Conservation (phyloP, 2,888 invertebrate genomes). For the Phorcus lineatus region DNA sequence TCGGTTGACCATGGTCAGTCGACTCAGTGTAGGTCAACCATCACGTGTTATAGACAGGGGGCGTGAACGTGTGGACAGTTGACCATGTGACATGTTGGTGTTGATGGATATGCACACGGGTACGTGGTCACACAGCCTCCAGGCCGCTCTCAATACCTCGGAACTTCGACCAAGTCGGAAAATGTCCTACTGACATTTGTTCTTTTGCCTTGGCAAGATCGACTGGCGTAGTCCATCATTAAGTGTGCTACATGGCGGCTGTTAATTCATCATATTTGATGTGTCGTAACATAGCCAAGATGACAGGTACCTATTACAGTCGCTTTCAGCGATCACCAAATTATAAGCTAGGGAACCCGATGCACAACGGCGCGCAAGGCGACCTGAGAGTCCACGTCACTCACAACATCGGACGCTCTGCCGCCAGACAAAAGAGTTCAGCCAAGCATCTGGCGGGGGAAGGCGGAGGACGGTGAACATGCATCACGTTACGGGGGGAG, state of each 20-base stretch:
- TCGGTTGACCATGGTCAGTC: no score
- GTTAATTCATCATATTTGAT: slow-evolving; percentile 26
- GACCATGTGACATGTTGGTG: neutral
- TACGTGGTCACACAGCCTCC: neutral
- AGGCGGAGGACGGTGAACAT: neutral
- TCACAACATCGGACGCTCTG: slow-evolving; percentile 8
- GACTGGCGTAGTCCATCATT: slow-evolving; percentile 11
- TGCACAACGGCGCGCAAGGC: slow-evolving; percentile 22
- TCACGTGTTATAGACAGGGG: neutral
- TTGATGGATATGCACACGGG: neutral
- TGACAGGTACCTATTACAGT: slow-evolving; percentile 25
- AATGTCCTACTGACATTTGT: neutral
- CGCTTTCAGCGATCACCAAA: neutral
- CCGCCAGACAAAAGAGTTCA: slow-evolving; percentile 21
- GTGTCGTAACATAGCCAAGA: slow-evolving; percentile 15
- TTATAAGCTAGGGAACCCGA: slow-evolving; percentile 22
- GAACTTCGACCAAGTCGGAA: neutral
- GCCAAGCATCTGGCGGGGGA: slow-evolving; percentile 15
- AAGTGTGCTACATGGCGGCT: slow-evolving; percentile 2
- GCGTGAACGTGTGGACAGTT: neutral
- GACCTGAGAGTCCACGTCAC: slow-evolving; percentile 12
- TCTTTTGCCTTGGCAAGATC: neutral
- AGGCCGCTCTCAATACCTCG: neutral
- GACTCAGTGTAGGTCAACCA: neutral
- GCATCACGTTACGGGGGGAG: neutral